Percentiles rank a stretch among this genome's conserved stretches.
phyloP scores from a whole-genome alignment of 2,113 vertebrate genomes.

The Oxyura jamaicensis region DNA sequence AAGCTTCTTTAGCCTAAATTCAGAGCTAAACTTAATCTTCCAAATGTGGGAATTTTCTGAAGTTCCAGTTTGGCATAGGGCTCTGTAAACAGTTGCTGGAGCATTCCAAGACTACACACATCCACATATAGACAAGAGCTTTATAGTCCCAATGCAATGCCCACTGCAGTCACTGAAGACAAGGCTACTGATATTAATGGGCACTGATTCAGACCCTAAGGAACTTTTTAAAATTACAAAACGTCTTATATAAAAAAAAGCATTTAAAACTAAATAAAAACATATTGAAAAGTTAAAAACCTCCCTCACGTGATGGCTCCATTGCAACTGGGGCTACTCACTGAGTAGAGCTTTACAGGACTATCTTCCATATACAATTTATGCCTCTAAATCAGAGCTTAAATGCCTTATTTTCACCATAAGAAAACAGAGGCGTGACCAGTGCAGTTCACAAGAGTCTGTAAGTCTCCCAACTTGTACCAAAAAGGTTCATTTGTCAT shows the following conservation, averaged over 20 bases:
- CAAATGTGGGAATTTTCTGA: neutral
- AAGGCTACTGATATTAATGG: slow-evolving; percentile 16
- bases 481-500: slow-evolving; percentile 82
- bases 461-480: slow-evolving; percentile 80
- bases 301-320: slow-evolving; percentile 24
- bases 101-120: slow-evolving; percentile 68
- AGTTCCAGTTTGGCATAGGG: slow-evolving; percentile 76
- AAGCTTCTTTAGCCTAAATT: neutral
- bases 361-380: slow-evolving; percentile 18
- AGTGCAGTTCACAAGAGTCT: slow-evolving; percentile 76
- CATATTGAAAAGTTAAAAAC: slow-evolving; percentile 30
- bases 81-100: slow-evolving; percentile 76
- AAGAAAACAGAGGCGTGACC: slow-evolving; percentile 74
- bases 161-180: neutral
- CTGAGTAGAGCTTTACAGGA: slow-evolving; percentile 52
- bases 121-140: slow-evolving; percentile 35
- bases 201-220: slow-evolving; percentile 36
- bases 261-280: slow-evolving; percentile 54
- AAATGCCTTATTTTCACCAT: slow-evolving; percentile 69
- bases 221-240: neutral
- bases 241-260: neutral
- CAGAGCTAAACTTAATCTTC: neutral
- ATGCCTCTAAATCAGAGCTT: slow-evolving; percentile 47
- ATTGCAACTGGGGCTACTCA: slow-evolving; percentile 57
- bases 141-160: slow-evolving; percentile 4